phyloP scores from a whole-genome alignment of 2,888 invertebrate genomes.

The Nomada lathburiana region DNA sequence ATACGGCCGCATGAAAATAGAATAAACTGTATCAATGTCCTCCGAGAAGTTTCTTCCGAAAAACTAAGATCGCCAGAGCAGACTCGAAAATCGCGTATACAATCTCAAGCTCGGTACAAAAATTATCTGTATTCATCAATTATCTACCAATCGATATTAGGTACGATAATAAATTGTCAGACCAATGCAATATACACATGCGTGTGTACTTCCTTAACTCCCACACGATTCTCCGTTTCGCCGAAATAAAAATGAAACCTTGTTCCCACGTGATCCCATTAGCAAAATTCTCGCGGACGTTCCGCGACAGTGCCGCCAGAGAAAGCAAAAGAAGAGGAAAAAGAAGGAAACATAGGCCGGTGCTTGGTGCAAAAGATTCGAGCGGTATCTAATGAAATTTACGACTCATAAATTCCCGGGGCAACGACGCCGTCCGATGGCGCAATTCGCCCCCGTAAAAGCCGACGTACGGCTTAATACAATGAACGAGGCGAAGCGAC shows the following conservation, averaged over 20 bases:
- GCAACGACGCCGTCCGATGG: slow-evolving; percentile 29
- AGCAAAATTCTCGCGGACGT: background rate
- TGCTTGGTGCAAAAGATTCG: slow-evolving; percentile 17
- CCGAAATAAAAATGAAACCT: background rate
- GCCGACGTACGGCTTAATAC: slow-evolving; percentile 19
- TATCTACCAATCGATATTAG: too few species aligned
- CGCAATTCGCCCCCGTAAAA: slow-evolving; percentile 26
- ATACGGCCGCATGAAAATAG: too few species aligned
- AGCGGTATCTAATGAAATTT: slow-evolving; percentile 32
- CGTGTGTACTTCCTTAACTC: background rate
- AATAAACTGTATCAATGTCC: too few species aligned
- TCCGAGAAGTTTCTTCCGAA: background rate
- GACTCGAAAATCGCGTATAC: background rate
- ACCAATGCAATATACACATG: too few species aligned
- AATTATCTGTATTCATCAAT: too few species aligned
- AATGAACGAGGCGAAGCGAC: slow-evolving; percentile 24
- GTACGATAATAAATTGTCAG: too few species aligned
- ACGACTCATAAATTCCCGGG: slow-evolving; percentile 35
- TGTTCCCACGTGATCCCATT: background rate
- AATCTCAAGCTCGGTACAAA: too few species aligned
- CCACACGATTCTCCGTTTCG: too few species aligned
- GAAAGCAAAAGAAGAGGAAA: background rate
- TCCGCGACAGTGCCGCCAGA: background rate
- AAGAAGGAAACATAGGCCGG: background rate
- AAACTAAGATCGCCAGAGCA: background rate